phyloP scores from a whole-genome alignment of 2,888 invertebrate genomes.

The Cerceris rybyensis region DNA sequence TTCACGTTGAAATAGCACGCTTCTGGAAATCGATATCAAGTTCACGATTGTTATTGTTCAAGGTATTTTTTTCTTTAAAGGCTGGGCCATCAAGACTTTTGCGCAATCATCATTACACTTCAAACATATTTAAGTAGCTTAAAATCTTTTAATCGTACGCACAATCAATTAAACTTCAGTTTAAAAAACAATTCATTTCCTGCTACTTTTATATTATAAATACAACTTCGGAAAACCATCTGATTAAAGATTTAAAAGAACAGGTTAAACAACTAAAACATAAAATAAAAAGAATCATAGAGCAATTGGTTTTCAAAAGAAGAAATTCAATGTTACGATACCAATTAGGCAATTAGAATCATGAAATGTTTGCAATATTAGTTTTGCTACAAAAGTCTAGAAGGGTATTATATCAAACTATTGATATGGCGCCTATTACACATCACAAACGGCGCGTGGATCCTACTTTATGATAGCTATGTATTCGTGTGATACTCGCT shows the following conservation, averaged over 20 bases:
- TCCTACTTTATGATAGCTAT: conserved; percentile 13
- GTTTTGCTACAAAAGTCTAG: conserved; percentile 42
- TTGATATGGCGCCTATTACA: conserved; percentile 43
- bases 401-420: conserved; percentile 47
- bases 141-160: neutral
- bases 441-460: conserved; percentile 36
- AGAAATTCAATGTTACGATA: no score
- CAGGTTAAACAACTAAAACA: no score
- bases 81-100: conserved; percentile 47
- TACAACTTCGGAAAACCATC: no score
- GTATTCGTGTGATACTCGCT: conserved; percentile 22
- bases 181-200: no score
- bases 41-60: conserved; percentile 37
- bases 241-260: no score
- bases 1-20: conserved; percentile 61
- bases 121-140: neutral
- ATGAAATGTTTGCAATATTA: conserved; percentile 5
- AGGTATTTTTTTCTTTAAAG: conserved; percentile 13
- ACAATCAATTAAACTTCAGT: no score
- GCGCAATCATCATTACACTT: conserved; percentile 32
- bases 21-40: conserved; percentile 41
- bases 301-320: no score
- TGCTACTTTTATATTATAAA: no score
- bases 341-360: neutral
- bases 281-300: no score